phyloP scores from a whole-genome alignment of 2,888 invertebrate genomes.

The Calameuta filiformis region DNA sequence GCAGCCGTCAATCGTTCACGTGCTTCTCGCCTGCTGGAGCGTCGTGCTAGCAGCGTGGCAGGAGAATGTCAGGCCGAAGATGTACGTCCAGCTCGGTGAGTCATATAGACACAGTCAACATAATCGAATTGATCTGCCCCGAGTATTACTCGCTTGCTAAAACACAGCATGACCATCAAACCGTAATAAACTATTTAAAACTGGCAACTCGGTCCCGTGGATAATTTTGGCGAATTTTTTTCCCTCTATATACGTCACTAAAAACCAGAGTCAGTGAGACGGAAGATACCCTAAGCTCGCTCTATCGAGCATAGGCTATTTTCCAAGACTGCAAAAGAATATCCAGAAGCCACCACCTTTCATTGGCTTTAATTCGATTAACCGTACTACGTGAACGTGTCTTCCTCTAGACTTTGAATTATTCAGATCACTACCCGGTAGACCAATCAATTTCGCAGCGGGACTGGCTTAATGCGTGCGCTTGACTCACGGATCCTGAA shows the following conservation, averaged over 20 bases:
- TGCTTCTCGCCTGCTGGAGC: constrained; percentile 69
- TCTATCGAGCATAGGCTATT: too few relatives aligned
- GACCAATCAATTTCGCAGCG: too few relatives aligned
- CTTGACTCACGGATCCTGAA: too few relatives aligned
- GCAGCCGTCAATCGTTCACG: constrained; percentile 31
- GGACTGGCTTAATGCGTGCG: too few relatives aligned
- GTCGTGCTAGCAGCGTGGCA: constrained; percentile 79
- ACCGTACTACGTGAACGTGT: too few relatives aligned
- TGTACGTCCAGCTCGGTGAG: constrained; percentile 93
- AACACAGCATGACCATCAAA: neutral
- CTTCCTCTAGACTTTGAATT: too few relatives aligned
- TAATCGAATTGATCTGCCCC: neutral
- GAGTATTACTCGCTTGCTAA: neutral
- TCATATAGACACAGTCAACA: constrained; percentile 38
- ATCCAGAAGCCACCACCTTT: too few relatives aligned
- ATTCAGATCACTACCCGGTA: too few relatives aligned
- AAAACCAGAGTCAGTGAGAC: neutral
- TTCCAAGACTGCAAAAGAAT: too few relatives aligned
- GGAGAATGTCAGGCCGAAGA: constrained; percentile 92
- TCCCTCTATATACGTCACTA: neutral
- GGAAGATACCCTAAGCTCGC: constrained; percentile 6
- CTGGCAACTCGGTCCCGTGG: neutral
- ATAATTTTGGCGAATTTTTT: neutral
- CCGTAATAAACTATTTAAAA: neutral
- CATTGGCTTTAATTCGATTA: too few relatives aligned